A percentile compares a stretch with the other conserved stretches of the same genome.
Evolutionary conservation across 2,888 invertebrate genomes (phyloP).

Genomic region (Phoenoteleia sp.): DNA sequence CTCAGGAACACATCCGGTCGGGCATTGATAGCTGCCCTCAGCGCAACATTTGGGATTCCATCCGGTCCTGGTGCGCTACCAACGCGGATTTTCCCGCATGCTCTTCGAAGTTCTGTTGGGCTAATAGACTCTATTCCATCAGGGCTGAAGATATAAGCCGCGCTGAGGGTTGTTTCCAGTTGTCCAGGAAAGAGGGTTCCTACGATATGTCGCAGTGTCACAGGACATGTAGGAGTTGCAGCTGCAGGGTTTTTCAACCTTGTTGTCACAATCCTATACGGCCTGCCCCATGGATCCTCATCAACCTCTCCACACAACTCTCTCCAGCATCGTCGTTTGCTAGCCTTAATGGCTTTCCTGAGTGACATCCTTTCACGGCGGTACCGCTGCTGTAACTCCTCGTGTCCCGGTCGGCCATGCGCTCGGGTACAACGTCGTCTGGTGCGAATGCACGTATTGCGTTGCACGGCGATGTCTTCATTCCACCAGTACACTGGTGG

Average conservation of each 20-base stretch:
- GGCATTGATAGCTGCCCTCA: neutral
- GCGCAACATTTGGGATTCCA: neutral
- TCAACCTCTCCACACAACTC: neutral
- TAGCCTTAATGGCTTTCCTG: neutral
- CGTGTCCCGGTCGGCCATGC: neutral
- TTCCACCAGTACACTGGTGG: conserved; percentile 55
- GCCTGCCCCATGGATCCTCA: conserved; percentile 62
- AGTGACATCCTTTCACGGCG: neutral
- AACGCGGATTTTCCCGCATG: neutral
- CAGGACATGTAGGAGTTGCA: conserved; percentile 49
- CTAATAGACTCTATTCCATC: neutral
- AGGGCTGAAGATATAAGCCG: neutral
- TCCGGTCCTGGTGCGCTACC: conserved; percentile 21
- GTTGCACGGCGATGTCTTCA: conserved; percentile 29
- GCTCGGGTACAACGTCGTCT: conserved; percentile 41
- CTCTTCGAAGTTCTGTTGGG: neutral
- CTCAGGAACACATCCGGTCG: neutral
- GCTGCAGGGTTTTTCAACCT: conserved; percentile 30
- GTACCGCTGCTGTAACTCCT: conserved; percentile 25
- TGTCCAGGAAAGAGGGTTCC: conserved; percentile 56
- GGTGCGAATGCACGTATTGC: conserved; percentile 15
- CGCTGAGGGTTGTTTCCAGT: neutral
- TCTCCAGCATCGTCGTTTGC: neutral
- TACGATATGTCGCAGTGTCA: conserved; percentile 60
- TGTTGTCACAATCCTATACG: conserved; percentile 10